A percentile compares a stretch with the other conserved stretches of the same genome.
phyloP scores from a whole-genome alignment of 1,140 invertebrate species.

The Bombus haemorrhoidalis region DNA sequence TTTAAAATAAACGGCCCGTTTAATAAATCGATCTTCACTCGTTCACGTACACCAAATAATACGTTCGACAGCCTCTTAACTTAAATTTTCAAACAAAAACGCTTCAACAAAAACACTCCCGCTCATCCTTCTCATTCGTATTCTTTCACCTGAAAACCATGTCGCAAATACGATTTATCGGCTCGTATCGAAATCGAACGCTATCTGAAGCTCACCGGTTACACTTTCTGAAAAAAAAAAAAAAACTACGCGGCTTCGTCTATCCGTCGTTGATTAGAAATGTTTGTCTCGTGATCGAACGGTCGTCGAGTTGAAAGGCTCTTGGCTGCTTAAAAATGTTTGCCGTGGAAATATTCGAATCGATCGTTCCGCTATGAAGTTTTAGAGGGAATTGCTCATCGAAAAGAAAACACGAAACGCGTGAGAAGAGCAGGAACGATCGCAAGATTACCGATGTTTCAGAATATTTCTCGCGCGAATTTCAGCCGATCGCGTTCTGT shows the following conservation, averaged over 20 bases:
- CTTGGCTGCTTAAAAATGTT: too few species aligned
- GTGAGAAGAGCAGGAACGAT: neutral
- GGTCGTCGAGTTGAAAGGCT: slow-evolving; percentile 8
- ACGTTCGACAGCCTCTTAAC: too few species aligned
- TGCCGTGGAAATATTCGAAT: slow-evolving; percentile 64
- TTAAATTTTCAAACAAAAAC: too few species aligned
- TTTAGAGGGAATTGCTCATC: too few species aligned
- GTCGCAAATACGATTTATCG: neutral
- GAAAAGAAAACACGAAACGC: neutral
- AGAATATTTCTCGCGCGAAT: slow-evolving; percentile 51
- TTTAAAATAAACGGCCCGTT: too few species aligned
- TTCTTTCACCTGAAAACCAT: neutral
- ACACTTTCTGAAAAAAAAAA: neutral
- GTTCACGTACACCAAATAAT: too few species aligned
- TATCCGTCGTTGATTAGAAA: slow-evolving; percentile 55
- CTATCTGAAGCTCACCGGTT: too few species aligned
- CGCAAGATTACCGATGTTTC: slow-evolving; percentile 58
- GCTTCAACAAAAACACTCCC: too few species aligned
- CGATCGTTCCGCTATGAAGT: neutral
- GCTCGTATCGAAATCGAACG: neutral
- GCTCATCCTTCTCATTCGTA: too few species aligned
- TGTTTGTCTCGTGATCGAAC: slow-evolving; percentile 54
- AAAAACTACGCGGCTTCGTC: slow-evolving; percentile 28
- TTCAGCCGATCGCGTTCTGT: neutral
- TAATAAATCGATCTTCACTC: too few species aligned